phyloP scores from a whole-genome alignment of 2,113 vertebrate species.

The Plectropomus leopardus region DNA sequence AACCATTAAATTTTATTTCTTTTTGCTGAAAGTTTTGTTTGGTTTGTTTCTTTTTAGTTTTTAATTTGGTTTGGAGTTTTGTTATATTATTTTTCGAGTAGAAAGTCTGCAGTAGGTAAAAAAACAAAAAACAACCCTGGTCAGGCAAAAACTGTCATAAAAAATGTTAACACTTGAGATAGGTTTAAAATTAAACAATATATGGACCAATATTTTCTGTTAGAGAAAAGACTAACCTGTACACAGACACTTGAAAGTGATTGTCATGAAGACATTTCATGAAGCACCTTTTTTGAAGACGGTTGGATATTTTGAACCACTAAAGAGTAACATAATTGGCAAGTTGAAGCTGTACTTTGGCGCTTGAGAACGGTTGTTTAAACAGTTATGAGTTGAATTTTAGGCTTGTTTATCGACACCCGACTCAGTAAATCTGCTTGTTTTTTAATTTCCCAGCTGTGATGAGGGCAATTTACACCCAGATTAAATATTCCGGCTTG shows the following conservation, averaged over 20 bases:
- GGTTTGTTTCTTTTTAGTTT: conserved; percentile 89
- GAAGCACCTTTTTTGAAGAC: conserved; percentile 15
- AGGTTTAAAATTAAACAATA: background rate
- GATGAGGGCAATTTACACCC: background rate
- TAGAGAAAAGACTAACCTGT: conserved; percentile 1
- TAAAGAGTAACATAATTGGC: background rate
- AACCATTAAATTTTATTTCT: conserved; percentile 99
- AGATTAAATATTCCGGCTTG: background rate
- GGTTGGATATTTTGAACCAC: background rate
- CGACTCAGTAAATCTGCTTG: background rate
- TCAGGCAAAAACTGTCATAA: background rate
- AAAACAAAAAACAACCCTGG: background rate
- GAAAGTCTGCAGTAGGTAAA: conserved; percentile 6
- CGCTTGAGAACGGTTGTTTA: background rate
- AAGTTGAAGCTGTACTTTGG: background rate
- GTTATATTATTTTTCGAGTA: conserved; percentile 25
- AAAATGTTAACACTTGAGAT: background rate
- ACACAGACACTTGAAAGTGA: background rate
- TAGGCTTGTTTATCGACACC: background rate
- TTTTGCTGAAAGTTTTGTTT: conserved; percentile 96
- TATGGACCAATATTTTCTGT: conserved; percentile 39
- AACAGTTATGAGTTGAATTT: background rate
- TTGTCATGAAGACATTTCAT: conserved; percentile 17
- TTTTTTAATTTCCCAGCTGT: background rate
- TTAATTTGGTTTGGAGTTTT: conserved; percentile 42